A percentile compares a stretch with the other conserved stretches of the same genome.
Conservation (phyloP, 2,113 vertebrate genomes). For the Centropus bengalensis region DNA sequence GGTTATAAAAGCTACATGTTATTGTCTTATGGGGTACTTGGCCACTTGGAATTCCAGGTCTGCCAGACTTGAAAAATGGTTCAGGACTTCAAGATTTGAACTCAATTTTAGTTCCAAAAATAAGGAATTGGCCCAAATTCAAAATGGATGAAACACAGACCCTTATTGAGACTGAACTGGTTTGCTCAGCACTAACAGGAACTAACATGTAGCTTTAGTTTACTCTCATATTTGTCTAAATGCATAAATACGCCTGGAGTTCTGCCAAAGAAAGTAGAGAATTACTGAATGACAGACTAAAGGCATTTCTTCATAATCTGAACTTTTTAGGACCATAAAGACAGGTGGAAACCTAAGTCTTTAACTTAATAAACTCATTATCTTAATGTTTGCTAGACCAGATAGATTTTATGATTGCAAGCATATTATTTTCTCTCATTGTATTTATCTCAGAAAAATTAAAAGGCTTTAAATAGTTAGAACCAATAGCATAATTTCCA, state of each 20-base stretch:
- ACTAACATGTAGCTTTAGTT: constrained; percentile 15
- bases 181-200: constrained; percentile 1
- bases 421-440: constrained; percentile 40
- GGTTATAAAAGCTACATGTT: neutral
- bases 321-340: neutral
- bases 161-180: neutral
- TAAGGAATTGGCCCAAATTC: neutral
- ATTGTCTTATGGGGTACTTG: neutral
- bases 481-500: neutral
- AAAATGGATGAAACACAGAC: neutral
- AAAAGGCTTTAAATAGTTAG: constrained; percentile 3
- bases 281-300: neutral
- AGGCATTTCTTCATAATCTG: neutral
- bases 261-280: neutral
- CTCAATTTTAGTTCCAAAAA: neutral
- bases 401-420: constrained; percentile 1
- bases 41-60: neutral
- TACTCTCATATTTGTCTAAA: neutral
- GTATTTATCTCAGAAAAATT: constrained; percentile 31
- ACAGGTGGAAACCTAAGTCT: neutral
- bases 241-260: constrained; percentile 26
- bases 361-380: constrained; percentile 17
- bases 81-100: neutral
- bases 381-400: neutral
- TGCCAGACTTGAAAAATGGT: neutral